These are phyloP conservation scores for Epirrhoe tristata DNA, from an alignment of 2,888 invertebrate genomes.

Conservation along the genomic window DNA sequence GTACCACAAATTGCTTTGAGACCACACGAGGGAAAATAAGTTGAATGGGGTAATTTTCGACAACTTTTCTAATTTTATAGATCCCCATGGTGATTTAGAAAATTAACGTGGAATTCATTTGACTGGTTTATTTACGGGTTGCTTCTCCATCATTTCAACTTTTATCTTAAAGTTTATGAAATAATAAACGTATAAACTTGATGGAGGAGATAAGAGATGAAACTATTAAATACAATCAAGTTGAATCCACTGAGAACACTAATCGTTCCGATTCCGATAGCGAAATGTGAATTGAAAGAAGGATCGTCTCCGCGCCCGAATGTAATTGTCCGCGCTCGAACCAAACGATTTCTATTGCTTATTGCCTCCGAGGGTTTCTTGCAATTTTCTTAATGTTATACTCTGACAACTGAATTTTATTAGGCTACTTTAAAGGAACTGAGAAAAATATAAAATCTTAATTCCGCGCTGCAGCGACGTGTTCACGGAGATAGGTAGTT, in stretches of 20 bases:
- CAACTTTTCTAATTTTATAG: constrained; percentile 38
- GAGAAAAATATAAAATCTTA: constrained; percentile 16
- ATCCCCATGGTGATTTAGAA: constrained; percentile 32
- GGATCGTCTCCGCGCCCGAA: constrained; percentile 65
- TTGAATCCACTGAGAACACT: constrained; percentile 58
- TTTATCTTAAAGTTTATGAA: neutral
- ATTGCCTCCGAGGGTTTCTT: constrained; percentile 70
- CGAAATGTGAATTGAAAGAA: constrained; percentile 74
- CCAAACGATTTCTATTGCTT: constrained; percentile 76
- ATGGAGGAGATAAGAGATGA: constrained; percentile 19
- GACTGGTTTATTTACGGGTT: constrained; percentile 12
- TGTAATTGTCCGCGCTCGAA: constrained; percentile 73
- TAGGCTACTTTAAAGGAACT: constrained; percentile 52
- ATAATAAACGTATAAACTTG: constrained; percentile 1
- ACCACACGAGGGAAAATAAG: constrained; percentile 35
- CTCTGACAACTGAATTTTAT: constrained; percentile 73
- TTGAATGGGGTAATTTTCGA: constrained; percentile 33
- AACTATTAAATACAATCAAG: constrained; percentile 45
- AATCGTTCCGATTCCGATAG: constrained; percentile 70
- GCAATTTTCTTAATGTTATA: constrained; percentile 75
- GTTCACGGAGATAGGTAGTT: constrained; percentile 1
- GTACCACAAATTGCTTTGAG: constrained; percentile 34
- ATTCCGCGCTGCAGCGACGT: constrained; percentile 9
- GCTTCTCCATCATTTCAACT: constrained; percentile 1
- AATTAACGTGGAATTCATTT: constrained; percentile 22